Evolutionary conservation across 2,888 invertebrate species (phyloP).

Genomic region (Ectemnius continuus): DNA sequence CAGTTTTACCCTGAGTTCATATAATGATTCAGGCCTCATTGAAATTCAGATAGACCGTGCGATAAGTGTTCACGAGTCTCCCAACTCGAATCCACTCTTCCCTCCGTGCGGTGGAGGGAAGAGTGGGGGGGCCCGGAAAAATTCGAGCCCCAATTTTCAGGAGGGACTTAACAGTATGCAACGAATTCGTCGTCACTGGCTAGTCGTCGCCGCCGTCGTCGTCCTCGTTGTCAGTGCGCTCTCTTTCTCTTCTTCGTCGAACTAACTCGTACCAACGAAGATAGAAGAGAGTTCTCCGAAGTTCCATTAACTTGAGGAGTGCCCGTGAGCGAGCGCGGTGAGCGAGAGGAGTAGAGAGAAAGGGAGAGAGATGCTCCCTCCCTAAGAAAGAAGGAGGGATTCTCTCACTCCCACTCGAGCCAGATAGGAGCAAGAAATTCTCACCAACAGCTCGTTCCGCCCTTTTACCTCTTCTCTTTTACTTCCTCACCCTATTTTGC

Average conservation of each 20-base stretch:
- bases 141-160: slow-evolving; percentile 24
- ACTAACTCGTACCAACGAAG: slow-evolving; percentile 46
- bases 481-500: background rate
- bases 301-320: slow-evolving; percentile 51
- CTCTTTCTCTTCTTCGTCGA: slow-evolving; percentile 4
- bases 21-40: too few relatives aligned
- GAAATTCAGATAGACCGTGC: too few relatives aligned
- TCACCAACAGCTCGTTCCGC: slow-evolving; percentile 36
- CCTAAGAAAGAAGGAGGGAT: slow-evolving; percentile 3
- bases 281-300: slow-evolving; percentile 51
- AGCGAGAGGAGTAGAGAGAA: background rate
- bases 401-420: slow-evolving; percentile 14
- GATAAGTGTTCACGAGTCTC: too few relatives aligned
- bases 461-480: slow-evolving; percentile 5
- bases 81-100: too few relatives aligned
- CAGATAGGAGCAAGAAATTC: slow-evolving; percentile 49
- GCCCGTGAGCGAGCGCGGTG: slow-evolving; percentile 14
- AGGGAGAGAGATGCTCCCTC: background rate
- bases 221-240: too few relatives aligned
- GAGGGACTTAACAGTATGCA: slow-evolving; percentile 35
- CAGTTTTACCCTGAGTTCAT: too few relatives aligned
- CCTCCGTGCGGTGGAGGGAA: too few relatives aligned
- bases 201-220: slow-evolving; percentile 21
- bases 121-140: background rate
- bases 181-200: slow-evolving; percentile 40